Conservation (phyloP, 2,113 vertebrate species). For the Alexandromys fortis region DNA sequence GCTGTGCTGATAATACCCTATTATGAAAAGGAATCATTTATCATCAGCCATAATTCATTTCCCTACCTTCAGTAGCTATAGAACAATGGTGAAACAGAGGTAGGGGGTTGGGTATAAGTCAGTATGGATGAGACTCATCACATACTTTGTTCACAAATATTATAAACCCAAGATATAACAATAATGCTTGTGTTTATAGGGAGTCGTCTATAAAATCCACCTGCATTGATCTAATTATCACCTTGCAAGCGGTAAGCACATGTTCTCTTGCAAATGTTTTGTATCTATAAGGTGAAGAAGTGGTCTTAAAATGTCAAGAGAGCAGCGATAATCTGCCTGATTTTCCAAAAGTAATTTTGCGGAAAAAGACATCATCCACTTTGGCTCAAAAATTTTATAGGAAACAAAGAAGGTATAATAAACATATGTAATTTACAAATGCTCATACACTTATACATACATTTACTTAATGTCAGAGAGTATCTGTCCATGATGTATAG, state of each 20-base stretch:
- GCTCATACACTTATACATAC: background rate
- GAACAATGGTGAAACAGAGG: background rate
- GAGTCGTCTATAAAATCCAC: slow-evolving; percentile 36
- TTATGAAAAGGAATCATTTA: slow-evolving; percentile 57
- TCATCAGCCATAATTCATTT: slow-evolving; percentile 67
- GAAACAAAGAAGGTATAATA: background rate
- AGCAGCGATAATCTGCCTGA: slow-evolving; percentile 10
- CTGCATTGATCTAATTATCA: slow-evolving; percentile 52
- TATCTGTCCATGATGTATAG: background rate
- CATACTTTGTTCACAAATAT: slow-evolving; percentile 34
- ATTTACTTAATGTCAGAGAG: background rate
- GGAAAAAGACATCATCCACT: background rate
- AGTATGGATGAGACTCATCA: background rate
- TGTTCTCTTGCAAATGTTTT: slow-evolving; percentile 33
- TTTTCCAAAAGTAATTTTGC: slow-evolving; percentile 52
- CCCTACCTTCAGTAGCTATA: slow-evolving; percentile 14
- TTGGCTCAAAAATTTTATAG: slow-evolving; percentile 20
- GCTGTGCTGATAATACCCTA: slow-evolving; percentile 70
- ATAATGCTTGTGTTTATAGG: slow-evolving; percentile 61
- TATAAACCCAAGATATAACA: slow-evolving; percentile 58
- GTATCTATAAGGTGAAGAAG: slow-evolving; percentile 3
- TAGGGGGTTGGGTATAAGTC: background rate
- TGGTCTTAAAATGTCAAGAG: slow-evolving; percentile 25
- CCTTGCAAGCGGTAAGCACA: slow-evolving; percentile 40
- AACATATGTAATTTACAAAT: background rate